Evolutionary conservation across 2,113 vertebrate species (phyloP), one percentile per base, ranked within the genome.

Genomic region (Tricholaema leucomelas): DNA sequence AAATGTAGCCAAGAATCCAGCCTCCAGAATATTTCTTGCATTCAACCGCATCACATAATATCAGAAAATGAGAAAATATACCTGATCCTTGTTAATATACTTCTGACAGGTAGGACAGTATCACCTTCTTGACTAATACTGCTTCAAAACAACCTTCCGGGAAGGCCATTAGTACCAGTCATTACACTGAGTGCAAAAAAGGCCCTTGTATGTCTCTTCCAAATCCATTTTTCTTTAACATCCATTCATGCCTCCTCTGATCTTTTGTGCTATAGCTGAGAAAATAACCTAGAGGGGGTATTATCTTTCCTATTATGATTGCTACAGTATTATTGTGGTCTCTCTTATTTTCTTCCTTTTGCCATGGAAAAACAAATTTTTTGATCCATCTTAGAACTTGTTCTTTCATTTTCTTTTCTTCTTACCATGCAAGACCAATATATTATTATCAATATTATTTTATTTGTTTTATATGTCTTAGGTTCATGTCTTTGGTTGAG

Each of bases 151-250:
- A 91, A 77, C 42, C 73, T 96, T 94, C 84, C 88, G 96, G 78
- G 85, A 93, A 94, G 79, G 81, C 91, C 92, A 90, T 97, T 94
- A 94, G 70, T 55, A 91, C 86, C 93, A 94, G 93, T 96, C 96
- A 96, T 96, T 96, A 96, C 78, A 72, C 42, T 86, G 91, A 79
- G 86, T 95, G 91, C 61, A 81, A 86, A 90, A 92, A 91, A 50
- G 23, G 69, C 25, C 78, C 92, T 75, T 46, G 40, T 67, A 69
- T 38, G 25, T 91, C 89, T 96, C 72, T 94, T 97, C 83, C 76
- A 83, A 96, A 91, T 16, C 73, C 55, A 74, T 96, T 97, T 97
- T 97, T 95, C 93, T 95, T 96, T 91, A 95, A 81, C 46, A 94
- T 88, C 83, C 72, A 81, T 85, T 95, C 92, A 86, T 84, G 65